phyloP scores from a whole-genome alignment of 1,140 invertebrate genomes.

The Aphaenogaster rudis region DNA sequence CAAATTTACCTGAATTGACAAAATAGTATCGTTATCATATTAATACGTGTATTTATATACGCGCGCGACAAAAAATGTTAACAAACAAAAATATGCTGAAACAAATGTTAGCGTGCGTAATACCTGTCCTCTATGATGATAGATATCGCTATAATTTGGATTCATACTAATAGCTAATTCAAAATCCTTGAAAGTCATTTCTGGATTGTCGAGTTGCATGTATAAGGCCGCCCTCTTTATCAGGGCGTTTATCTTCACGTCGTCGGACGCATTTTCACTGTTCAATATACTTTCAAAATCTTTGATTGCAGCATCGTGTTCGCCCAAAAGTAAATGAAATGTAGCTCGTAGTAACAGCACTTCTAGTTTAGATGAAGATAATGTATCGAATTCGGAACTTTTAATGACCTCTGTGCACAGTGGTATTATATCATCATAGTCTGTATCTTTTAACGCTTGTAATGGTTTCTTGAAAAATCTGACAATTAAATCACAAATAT shows the following conservation, averaged over 20 bases:
- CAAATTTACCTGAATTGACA: constrained; percentile 91
- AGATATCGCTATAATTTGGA: constrained; percentile 94
- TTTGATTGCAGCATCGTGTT: constrained; percentile 90
- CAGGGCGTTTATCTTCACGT: constrained; percentile 94
- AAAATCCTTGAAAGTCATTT: constrained; percentile 93
- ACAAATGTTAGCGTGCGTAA: neutral
- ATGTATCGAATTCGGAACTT: constrained; percentile 86
- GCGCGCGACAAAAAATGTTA: too few species aligned
- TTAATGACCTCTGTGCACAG: constrained; percentile 94
- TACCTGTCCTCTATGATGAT: constrained; percentile 92
- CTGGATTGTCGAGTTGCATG: constrained; percentile 92
- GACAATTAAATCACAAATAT: constrained; percentile 32
- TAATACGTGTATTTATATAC: neutral
- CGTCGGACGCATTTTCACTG: constrained; percentile 87
- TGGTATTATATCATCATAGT: constrained; percentile 93
- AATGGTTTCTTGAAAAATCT: constrained; percentile 78
- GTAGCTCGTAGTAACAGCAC: constrained; percentile 93
- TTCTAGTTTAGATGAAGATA: constrained; percentile 87
- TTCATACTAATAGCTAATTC: constrained; percentile 91
- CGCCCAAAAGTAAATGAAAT: constrained; percentile 92
- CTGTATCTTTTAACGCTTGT: constrained; percentile 89
- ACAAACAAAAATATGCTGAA: neutral
- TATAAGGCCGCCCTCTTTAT: constrained; percentile 95
- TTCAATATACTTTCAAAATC: constrained; percentile 91
- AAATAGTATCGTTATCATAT: constrained; percentile 31